phyloP scores from a whole-genome alignment of 2,797 vertebrate genomes.

The Thripadectes ignobilis region DNA sequence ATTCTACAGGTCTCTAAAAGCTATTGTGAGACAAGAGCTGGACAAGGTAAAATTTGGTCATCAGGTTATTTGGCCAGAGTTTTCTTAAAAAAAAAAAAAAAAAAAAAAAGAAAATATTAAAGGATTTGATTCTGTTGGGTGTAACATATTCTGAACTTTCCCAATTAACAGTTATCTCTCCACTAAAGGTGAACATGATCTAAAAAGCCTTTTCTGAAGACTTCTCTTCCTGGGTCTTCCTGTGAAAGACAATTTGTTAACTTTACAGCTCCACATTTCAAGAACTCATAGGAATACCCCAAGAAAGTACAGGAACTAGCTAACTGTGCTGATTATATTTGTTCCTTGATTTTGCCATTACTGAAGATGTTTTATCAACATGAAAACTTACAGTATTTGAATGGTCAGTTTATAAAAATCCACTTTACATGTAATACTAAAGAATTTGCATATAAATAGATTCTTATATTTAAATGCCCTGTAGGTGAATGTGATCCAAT shows the following conservation, averaged over 20 bases:
- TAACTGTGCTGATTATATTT: not conserved
- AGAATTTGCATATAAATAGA: slow-evolving; percentile 69
- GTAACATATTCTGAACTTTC: not conserved
- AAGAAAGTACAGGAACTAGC: not conserved
- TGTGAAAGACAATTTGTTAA: not conserved
- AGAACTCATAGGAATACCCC: not conserved
- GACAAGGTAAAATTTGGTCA: not conserved
- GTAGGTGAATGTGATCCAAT: slow-evolving; percentile 22
- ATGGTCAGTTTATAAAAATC: slow-evolving; percentile 45
- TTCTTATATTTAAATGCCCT: slow-evolving; percentile 47
- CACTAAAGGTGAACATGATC: not conserved
- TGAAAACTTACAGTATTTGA: slow-evolving; percentile 11
- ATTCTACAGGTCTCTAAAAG: not conserved
- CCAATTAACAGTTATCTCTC: not conserved
- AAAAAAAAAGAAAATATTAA: accelerated
- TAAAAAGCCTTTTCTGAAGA: not conserved
- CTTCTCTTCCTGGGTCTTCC: not conserved
- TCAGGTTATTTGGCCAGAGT: not conserved
- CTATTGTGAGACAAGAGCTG: not conserved
- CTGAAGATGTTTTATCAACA: slow-evolving; percentile 48
- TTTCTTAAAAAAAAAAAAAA: not conserved
- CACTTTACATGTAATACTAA: slow-evolving; percentile 43
- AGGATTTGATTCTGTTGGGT: not conserved
- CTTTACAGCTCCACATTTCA: not conserved
- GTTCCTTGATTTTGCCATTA: slow-evolving; percentile 1